These are phyloP conservation scores for Ptyas mucosa DNA, from an alignment of 2,113 vertebrate genomes.

Conservation along the genomic window DNA sequence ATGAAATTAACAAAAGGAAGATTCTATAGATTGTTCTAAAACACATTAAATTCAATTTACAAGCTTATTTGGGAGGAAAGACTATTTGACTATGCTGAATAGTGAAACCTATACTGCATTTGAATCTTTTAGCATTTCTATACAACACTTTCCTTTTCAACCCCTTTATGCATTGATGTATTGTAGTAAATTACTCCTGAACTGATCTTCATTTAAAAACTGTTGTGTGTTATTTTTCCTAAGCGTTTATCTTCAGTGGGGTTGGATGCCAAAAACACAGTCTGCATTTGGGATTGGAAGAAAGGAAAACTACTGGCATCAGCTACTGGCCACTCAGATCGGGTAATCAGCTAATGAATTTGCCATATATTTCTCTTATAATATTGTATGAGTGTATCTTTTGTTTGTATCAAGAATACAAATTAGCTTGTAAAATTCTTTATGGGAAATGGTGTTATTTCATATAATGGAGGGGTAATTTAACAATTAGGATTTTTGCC, in stretches of 20 bases:
- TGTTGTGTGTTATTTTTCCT: conserved; percentile 17
- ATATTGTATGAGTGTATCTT: background rate
- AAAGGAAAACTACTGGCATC: conserved; percentile 88
- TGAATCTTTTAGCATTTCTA: conserved; percentile 7
- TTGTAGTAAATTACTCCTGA: background rate
- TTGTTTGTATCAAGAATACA: background rate
- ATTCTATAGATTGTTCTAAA: background rate
- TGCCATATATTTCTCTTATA: conserved; percentile 11
- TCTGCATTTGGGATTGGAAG: conserved; percentile 97
- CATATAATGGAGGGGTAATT: background rate
- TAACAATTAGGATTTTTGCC: background rate
- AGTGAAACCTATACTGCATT: background rate
- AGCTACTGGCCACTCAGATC: conserved; percentile 89
- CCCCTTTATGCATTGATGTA: background rate
- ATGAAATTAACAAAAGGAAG: background rate
- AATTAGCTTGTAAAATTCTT: conserved; percentile 1
- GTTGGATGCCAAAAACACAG: conserved; percentile 93
- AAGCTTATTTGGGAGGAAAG: background rate
- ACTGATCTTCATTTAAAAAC: conserved; percentile 36
- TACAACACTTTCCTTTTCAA: background rate
- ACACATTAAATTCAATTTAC: background rate
- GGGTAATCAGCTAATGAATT: conserved; percentile 66
- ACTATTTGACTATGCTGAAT: background rate
- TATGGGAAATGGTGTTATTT: background rate
- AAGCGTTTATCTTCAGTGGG: conserved; percentile 91